Conservation (phyloP, 2,888 invertebrate species). For the Pollenia angustigena region DNA sequence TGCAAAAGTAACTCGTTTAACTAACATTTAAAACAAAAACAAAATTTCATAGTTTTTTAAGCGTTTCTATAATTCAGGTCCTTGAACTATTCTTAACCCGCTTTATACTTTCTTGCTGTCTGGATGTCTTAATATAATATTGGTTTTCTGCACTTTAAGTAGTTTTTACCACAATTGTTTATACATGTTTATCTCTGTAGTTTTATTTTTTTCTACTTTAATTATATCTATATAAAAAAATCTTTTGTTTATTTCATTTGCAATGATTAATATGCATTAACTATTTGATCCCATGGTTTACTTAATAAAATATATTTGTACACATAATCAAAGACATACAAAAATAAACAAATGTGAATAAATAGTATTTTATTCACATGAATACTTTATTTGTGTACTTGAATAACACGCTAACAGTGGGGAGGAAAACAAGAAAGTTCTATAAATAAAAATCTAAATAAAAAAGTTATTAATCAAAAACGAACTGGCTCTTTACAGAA, state of each 20-base stretch:
- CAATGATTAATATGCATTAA: slow-evolving; percentile 66
- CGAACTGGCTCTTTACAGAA: no score
- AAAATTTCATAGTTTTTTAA: no score
- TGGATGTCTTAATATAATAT: slow-evolving; percentile 10
- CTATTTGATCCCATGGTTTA: slow-evolving; percentile 65
- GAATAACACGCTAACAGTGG: not conserved
- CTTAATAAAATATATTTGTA: slow-evolving; percentile 42
- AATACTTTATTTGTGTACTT: slow-evolving; percentile 34
- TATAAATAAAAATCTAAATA: not conserved
- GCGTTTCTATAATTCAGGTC: not conserved
- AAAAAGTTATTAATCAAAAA: not conserved
- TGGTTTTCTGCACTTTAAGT: not conserved
- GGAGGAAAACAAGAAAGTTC: not conserved
- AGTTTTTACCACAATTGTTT: slow-evolving; percentile 34
- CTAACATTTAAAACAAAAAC: no score
- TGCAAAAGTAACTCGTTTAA: no score
- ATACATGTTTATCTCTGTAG: not conserved
- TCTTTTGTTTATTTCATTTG: slow-evolving; percentile 40
- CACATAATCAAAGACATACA: slow-evolving; percentile 34
- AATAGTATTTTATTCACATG: slow-evolving; percentile 43
- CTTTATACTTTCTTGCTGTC: not conserved
- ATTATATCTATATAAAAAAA: not conserved
- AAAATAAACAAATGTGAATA: slow-evolving; percentile 12
- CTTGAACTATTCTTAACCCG: slow-evolving; percentile 3
- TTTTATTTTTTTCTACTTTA: not conserved